These are phyloP conservation scores for Ctena decussata DNA, from an alignment of 2,888 invertebrate species.

Conservation along the genomic window DNA sequence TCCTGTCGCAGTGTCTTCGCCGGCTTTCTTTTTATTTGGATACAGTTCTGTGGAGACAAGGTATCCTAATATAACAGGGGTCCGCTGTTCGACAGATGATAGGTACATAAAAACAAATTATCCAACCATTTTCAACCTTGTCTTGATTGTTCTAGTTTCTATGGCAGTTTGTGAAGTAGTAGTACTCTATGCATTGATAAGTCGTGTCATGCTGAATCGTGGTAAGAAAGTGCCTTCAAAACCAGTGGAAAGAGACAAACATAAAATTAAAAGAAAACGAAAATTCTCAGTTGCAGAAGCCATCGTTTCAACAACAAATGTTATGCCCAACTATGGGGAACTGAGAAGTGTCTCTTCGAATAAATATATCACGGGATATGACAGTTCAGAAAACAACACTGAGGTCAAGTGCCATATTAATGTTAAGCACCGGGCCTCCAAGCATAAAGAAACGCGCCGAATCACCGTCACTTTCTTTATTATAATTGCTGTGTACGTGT, in stretches of 20 bases:
- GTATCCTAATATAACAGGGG: slow-evolving; percentile 59
- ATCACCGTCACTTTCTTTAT: no score
- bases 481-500: no score
- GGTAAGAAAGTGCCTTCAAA: background rate
- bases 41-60: slow-evolving; percentile 58
- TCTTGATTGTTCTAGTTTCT: slow-evolving; percentile 66
- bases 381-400: no score
- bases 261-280: no score
- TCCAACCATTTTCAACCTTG: slow-evolving; percentile 66
- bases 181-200: slow-evolving; percentile 67
- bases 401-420: no score
- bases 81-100: slow-evolving; percentile 71
- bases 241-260: background rate
- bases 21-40: slow-evolving; percentile 75
- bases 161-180: slow-evolving; percentile 48
- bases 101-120: slow-evolving; percentile 52
- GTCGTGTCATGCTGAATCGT: slow-evolving; percentile 39
- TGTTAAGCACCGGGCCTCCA: no score
- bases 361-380: no score
- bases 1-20: slow-evolving; percentile 61
- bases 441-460: no score
- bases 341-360: no score
- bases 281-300: no score
- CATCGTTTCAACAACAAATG: no score
- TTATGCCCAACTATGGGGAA: no score